A percentile compares a stretch with the other conserved stretches of the same genome.
Evolutionary conservation across 2,888 invertebrate species (phyloP).

Genomic region (Acanthosepion lycidas): DNA sequence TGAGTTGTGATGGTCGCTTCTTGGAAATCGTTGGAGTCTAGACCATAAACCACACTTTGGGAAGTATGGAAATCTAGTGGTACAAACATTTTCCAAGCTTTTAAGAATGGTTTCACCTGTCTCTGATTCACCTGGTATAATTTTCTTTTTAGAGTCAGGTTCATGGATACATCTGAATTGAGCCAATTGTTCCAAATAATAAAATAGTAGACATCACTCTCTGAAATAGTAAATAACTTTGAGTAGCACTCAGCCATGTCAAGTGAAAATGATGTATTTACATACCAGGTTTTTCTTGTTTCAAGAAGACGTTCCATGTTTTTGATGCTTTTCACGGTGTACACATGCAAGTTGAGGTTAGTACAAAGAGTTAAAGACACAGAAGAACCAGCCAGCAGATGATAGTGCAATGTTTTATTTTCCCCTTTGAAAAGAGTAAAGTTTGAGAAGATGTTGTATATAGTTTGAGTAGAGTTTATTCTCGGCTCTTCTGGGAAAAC

Average conservation of each 20-base stretch:
- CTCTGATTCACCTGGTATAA: background rate
- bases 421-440: background rate
- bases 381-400: background rate
- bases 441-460: background rate
- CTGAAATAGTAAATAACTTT: background rate
- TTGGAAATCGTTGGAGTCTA: background rate
- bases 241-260: background rate
- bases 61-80: background rate
- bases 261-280: background rate
- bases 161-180: background rate
- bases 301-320: constrained; percentile 33
- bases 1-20: background rate
- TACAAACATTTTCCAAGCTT: background rate
- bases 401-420: background rate
- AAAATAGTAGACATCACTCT: background rate
- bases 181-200: background rate
- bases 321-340: background rate
- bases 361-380: background rate
- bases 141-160: background rate
- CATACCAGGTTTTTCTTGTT: background rate
- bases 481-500: background rate
- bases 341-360: background rate
- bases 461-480: background rate
- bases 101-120: background rate
- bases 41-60: background rate